Base-by-base conservation (phyloP, 2,888 invertebrate species). In the Ichneumoninae sp. region DNA sequence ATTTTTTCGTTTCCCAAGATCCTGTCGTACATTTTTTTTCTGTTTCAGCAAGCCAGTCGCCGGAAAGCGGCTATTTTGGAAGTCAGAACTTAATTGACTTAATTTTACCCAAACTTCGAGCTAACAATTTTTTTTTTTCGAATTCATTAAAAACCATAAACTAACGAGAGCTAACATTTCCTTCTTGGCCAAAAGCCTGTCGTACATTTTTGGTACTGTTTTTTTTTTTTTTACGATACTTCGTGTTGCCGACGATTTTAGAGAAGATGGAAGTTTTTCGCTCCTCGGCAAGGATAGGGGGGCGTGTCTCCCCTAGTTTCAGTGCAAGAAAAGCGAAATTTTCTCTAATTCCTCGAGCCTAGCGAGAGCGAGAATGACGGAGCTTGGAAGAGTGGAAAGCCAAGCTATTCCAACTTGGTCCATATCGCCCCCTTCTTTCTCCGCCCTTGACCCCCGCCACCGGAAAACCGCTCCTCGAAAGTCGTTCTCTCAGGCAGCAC, bases 271-370 rank as follows among this genome's bases (percentile, higher is more conserved):
- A 71, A 52, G 65, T 26, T 19, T 40, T 7, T 36, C 10, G 7
- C 3, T 52, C 19, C 75, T n/a, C 52, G 4, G 8, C 3, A 44
- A 44, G 66, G 10, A 47, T 6, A 22, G 19, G 44, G 26, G 47
- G 30, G 13, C 19, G 44, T 66, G 19, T 68, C 75, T 76, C 57
- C 81, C 78, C 79, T 79, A 86, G 80, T 86, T 84, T 80, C 44
- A 62, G 79, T 52, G 66, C 72, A n/a, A 71, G 71, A 79, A 60
- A 75, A 77, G 50, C 44, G 65, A 69, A 84, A 84, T 82, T 86
- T 78, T 52, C 75, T 80, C 52, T 78, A 84, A 84, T 86, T 84
- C 65, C 72, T 74, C 40, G 10, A 33, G 30, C 50, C 66, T 16
- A 68, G 44, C 40, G 72, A 52, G 65, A 19, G 33, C 30, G 77